Conservation (phyloP, 1,140 invertebrate genomes). For the Sycophila sp. region DNA sequence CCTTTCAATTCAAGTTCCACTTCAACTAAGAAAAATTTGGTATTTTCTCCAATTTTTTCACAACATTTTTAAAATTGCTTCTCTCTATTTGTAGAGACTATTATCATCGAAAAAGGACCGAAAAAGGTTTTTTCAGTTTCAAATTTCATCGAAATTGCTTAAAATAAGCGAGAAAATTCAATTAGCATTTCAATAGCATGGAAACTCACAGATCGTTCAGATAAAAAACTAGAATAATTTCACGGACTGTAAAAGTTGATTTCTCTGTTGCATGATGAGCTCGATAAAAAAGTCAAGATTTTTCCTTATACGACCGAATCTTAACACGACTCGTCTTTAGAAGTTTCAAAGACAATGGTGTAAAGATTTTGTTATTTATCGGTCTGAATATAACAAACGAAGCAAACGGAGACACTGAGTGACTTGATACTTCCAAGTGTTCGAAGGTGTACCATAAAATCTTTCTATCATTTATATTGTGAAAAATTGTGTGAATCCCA, state of each 20-base stretch:
- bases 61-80: too few species aligned
- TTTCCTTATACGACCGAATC: conserved; percentile 19
- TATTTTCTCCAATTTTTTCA: background rate
- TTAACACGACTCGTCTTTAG: background rate
- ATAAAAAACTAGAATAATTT: background rate
- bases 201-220: background rate
- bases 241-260: background rate
- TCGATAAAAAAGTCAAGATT: background rate
- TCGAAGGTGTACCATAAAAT: conserved; percentile 6
- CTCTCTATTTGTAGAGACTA: too few species aligned
- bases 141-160: too few species aligned
- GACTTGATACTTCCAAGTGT: conserved; percentile 28
- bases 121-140: too few species aligned
- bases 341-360: conserved; percentile 32
- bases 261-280: conserved; percentile 1
- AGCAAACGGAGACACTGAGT: background rate
- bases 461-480: conserved; percentile 1
- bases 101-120: background rate
- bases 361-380: conserved; percentile 16
- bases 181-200: too few species aligned
- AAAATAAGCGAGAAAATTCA: too few species aligned
- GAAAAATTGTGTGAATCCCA: conserved; percentile 15
- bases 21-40: conserved; percentile 74
- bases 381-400: background rate
- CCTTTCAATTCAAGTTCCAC: conserved; percentile 97